Base-by-base conservation (phyloP, 2,888 invertebrate genomes). In the Tipula confusa region DNA sequence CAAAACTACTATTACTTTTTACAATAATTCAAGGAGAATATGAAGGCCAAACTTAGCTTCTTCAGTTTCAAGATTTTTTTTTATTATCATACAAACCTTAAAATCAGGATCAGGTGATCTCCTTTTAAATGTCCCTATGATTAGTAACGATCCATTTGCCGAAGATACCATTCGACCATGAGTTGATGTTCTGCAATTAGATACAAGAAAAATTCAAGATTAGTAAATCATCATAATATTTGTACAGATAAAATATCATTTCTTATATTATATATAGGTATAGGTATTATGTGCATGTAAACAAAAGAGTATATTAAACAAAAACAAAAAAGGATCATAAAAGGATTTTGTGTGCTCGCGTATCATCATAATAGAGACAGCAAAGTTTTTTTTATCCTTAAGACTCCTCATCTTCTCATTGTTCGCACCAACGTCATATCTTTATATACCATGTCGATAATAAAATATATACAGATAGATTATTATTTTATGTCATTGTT, bases 131-230 rank as follows among this genome's bases (percentile, higher is more conserved):
- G 94, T 94, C 84, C 96, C 96, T 83, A 95, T 93, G 86, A 96
- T 94, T 90, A 94, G 93, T 84, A 96, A 92, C n/a, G 94, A 94
- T 18, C 95, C 95, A 85, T 92, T 92, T 83, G 95, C 95, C 86
- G 94, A 93, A 88, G 95, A 94, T 84, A 94, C 92, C 93, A 96
- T 94, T 88, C 94, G 93, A 0, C 95, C 96, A 86, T 94, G 93
- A 48, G 95, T 94, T 86, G 93, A 93, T 87, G 93, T 93, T 87
- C 93, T 94, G 90, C 28, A 90, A 90, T 87, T 88, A 87, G 29
- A 28, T 7, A 31, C 38, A 33, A 11, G 24, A 81, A 79, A 28
- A 11, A 80, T 29, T 80, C 24, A 24, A 24, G 64, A 64, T 64
- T 64, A 64, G 64, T 64, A 64, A 64, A 64, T 64, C 64, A 64